A percentile compares a stretch with the other conserved stretches of the same genome.
Conservation (phyloP, 2,888 invertebrate species). For the Mesoligia furuncula region DNA sequence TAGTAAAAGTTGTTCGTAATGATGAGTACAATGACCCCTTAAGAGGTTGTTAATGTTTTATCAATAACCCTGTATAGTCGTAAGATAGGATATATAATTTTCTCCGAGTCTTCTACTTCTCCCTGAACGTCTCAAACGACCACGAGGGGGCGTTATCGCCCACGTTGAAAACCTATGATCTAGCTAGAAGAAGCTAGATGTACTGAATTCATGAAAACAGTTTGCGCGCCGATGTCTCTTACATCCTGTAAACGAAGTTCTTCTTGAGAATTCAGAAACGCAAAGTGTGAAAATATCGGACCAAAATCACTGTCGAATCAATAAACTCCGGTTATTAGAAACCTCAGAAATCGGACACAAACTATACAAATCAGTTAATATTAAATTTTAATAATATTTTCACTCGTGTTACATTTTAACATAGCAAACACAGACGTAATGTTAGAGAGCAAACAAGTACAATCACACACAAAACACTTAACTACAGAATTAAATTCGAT, state of each 20-base stretch:
- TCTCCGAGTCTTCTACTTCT: too few species aligned
- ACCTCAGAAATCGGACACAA: slow-evolving; percentile 12
- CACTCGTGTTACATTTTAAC: slow-evolving; percentile 48
- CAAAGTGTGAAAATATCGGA: background rate
- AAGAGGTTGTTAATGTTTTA: too few species aligned
- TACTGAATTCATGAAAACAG: background rate
- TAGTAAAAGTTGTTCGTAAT: too few species aligned
- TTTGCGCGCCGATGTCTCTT: too few species aligned
- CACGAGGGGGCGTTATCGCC: too few species aligned
- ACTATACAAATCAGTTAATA: slow-evolving; percentile 33
- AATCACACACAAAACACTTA: slow-evolving; percentile 63
- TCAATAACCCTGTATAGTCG: too few species aligned
- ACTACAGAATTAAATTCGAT: slow-evolving; percentile 63
- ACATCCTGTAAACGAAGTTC: background rate
- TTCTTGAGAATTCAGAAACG: background rate
- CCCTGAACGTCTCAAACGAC: too few species aligned
- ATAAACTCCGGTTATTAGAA: background rate
- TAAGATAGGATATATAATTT: too few species aligned
- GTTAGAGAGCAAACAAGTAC: slow-evolving; percentile 65
- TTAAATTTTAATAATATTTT: slow-evolving; percentile 39
- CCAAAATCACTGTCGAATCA: background rate
- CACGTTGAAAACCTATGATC: background rate
- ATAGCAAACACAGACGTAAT: slow-evolving; percentile 39
- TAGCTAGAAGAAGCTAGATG: too few species aligned
- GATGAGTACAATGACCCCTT: too few species aligned